Evolutionary conservation across 2,888 invertebrate genomes (phyloP), one percentile per base, ranked within the genome.

Genomic region (Eucera pruinosa): DNA sequence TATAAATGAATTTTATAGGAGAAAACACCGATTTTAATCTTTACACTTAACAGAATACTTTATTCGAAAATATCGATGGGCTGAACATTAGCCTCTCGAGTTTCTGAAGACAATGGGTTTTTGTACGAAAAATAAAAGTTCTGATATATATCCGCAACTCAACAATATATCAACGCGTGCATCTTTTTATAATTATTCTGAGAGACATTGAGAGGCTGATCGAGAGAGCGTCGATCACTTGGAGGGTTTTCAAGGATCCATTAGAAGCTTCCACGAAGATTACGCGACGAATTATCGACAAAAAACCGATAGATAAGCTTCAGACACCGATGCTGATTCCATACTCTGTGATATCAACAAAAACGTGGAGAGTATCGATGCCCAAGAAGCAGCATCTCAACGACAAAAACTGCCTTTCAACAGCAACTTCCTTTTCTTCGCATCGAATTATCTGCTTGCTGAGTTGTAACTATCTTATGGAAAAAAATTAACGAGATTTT

Each of bases 351-450:
- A 18, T 48, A 41, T 15, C 45, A 55, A 54, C 58, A 54, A 70
- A 61, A 72, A 80, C 78, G 75, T 80, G 84, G 87, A 88, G 89
- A 89, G 87, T 90, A 90, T 90, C 87, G 89, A 89, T 90, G 90
- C 90, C 89, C 90, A 90, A 89, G 86, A 90, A n/a, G n/a, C n/a
- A 90, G 87, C 89, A 90, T 90, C 90, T 89, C 89, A 91, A 88
- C 6, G 90, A 90, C 89, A 90, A 91, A 90, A 90, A 89, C 90
- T 89, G 89, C 90, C 90, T 90, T 90, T 89, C 83, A 81, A 76
- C n/a, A 2, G 18, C 2, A n/a, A 1, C 33, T 36, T 9, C 15
- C 15, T 55, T 30, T n/a, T 13, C 2, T 68, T 52, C 20, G 30
- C 30, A 15, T n/a, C 61, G 69, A 45, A 70, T 43, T 33, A n/a